Evolutionary conservation across 2,888 invertebrate genomes (phyloP).

Genomic region (Nasonovia ribisnigri): DNA sequence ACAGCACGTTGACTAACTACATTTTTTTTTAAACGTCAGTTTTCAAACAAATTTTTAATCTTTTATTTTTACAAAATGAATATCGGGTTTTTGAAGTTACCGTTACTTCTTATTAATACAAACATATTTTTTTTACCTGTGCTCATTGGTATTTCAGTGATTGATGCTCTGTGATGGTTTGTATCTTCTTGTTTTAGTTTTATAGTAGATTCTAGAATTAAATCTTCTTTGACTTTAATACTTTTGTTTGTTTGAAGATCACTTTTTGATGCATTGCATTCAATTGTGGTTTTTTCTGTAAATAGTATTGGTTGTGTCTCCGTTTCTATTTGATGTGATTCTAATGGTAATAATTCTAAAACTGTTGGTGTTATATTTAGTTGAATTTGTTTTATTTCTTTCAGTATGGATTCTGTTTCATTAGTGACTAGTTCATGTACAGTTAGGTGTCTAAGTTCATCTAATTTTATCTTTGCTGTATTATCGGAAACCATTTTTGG

Average conservation of each 20-base stretch:
- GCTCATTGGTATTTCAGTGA: not conserved
- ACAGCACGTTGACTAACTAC: not conserved
- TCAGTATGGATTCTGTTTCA: not conserved
- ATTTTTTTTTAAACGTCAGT: not conserved
- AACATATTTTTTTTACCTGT: slow-evolving; percentile 35
- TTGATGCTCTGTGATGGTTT: not conserved
- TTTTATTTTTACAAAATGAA: not conserved
- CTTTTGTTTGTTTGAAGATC: not conserved
- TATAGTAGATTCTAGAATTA: not conserved
- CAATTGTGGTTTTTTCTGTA: not conserved
- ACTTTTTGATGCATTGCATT: not conserved
- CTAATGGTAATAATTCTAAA: not conserved
- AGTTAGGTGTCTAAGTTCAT: not conserved
- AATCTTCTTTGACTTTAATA: not conserved
- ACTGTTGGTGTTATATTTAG: not conserved
- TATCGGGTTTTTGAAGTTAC: not conserved
- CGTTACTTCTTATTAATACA: not conserved
- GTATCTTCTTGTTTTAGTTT: not conserved
- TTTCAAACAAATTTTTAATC: not conserved
- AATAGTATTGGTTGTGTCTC: not conserved
- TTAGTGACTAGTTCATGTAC: not conserved
- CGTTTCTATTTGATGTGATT: not conserved
- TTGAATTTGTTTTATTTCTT: not conserved
- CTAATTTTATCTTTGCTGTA: not conserved
- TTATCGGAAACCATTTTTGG: slow-evolving; percentile 67